Evolutionary conservation across 2,797 vertebrate genomes (phyloP), one percentile per base, ranked within the genome.

Genomic region (Arrhamphus sclerolepis): DNA sequence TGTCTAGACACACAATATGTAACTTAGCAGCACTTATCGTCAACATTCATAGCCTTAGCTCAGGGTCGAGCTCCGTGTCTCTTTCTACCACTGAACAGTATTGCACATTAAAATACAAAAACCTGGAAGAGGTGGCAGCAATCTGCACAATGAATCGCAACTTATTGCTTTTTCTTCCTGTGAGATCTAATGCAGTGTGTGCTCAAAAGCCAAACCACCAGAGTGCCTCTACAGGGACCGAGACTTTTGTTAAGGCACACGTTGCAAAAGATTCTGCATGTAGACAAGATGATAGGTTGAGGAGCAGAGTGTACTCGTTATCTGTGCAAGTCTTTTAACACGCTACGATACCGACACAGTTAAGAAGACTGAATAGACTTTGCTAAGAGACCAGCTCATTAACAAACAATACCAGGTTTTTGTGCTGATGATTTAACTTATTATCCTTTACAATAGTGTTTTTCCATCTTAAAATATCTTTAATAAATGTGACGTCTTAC

Each of bases 11-110:
- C 75, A 87, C 66, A 87, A 87, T 84, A 87, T 89, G 81, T 89
- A 64, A 89, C 70, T 77, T 92, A 95, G 95, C 94, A 95, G 95
- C 94, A 94, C 84, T 84, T 89, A 76, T 92, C 70, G 26, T 75
- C 52, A 81, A 89, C 89, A 88, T 91, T 90, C 90, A 26, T 50
- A 31, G 66, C 66, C 84, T 81, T 46, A 68, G 79, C 89, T 88
- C 78, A 76, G 79, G 56, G 55, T 61, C 7, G 67, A 67, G 70
- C 48, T 59, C 78, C 70, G 59, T 57, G 7, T 41, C 19, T 2
- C 39, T 11, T 78, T 84, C 72, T 49, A 52, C 57, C 71, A 53
- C 65, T 46, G 63, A 77, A 62, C 77, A 67, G 42, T 89, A 85
- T 89, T 86, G 86, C 87, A 88, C 85, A 75, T 83, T 46, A 77